A percentile compares a stretch with the other conserved stretches of the same genome.
Evolutionary conservation across 2,888 invertebrate genomes (phyloP).

Genomic region (Chrysotoxum bicinctum): DNA sequence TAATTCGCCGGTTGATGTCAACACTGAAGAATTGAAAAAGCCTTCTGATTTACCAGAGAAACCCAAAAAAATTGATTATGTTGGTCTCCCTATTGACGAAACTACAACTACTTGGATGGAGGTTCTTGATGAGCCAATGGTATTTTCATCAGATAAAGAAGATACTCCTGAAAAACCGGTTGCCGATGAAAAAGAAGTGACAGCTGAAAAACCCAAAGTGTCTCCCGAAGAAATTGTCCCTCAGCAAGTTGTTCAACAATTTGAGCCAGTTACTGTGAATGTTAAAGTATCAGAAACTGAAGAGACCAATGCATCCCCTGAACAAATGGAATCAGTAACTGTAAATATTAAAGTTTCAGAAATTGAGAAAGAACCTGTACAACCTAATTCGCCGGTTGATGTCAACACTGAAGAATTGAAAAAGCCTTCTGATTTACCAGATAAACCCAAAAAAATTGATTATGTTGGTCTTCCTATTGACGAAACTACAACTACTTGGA

Average conservation of each 20-base stretch:
- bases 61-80: constrained; percentile 29
- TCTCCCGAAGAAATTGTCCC: too few relatives aligned
- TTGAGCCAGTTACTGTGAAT: not conserved
- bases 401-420: not conserved
- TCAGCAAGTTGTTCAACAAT: not conserved
- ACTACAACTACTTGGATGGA: constrained; percentile 75
- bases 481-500: constrained; percentile 75
- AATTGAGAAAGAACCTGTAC: too few relatives aligned
- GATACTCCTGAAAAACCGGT: not conserved
- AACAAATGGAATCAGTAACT: not conserved
- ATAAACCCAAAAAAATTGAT: constrained; percentile 26
- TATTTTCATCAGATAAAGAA: constrained; percentile 40
- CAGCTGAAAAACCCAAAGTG: too few relatives aligned
- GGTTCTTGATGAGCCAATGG: constrained; percentile 61
- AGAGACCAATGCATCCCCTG: too few relatives aligned
- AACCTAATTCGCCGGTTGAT: not conserved
- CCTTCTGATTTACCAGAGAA: not conserved
- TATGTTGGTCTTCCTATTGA: constrained; percentile 75
- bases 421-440: not conserved
- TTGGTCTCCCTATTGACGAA: constrained; percentile 75
- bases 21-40: constrained; percentile 76
- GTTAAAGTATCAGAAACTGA: not conserved
- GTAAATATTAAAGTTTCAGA: not conserved
- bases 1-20: constrained; percentile 36
- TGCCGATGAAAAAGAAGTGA: not conserved